Conservation (phyloP, 2,888 invertebrate species). For the Diaprepes abbreviatus region DNA sequence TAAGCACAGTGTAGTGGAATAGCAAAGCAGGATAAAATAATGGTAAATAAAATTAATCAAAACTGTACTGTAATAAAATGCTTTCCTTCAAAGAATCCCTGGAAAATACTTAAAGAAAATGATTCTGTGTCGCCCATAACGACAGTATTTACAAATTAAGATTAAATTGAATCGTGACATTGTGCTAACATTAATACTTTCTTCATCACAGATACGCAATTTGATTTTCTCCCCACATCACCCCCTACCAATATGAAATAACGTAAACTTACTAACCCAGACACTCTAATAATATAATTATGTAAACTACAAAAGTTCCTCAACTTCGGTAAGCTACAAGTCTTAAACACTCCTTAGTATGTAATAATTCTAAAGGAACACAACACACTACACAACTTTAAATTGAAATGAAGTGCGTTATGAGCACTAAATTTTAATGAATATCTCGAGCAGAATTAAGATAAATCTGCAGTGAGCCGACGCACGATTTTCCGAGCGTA, state of each 20-base stretch:
- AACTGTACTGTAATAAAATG: no score
- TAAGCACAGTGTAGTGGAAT: no score
- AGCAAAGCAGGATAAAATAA: no score
- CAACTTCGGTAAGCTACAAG: constrained; percentile 44
- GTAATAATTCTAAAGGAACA: constrained; percentile 37
- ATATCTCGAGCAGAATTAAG: constrained; percentile 48
- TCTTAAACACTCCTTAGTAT: constrained; percentile 45
- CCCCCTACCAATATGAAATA: constrained; percentile 10
- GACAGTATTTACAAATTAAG: no score
- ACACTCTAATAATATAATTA: constrained; percentile 13
- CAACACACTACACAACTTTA: constrained; percentile 47
- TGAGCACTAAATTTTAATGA: constrained; percentile 53
- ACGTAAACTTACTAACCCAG: not conserved
- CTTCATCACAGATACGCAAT: no score
- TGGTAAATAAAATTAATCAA: no score
- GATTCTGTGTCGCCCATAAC: no score
- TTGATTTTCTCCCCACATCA: constrained; percentile 55
- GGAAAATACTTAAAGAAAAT: no score
- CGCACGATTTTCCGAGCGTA: constrained; percentile 55
- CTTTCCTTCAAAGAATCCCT: no score
- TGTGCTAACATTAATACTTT: no score
- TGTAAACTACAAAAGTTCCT: constrained; percentile 9
- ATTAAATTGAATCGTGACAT: no score
- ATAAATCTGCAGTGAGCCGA: constrained; percentile 41
- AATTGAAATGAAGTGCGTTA: constrained; percentile 52